Evolutionary conservation across 2,797 vertebrate species (phyloP), one percentile per base, ranked within the genome.

Genomic region (Lutjanus campechanus): DNA sequence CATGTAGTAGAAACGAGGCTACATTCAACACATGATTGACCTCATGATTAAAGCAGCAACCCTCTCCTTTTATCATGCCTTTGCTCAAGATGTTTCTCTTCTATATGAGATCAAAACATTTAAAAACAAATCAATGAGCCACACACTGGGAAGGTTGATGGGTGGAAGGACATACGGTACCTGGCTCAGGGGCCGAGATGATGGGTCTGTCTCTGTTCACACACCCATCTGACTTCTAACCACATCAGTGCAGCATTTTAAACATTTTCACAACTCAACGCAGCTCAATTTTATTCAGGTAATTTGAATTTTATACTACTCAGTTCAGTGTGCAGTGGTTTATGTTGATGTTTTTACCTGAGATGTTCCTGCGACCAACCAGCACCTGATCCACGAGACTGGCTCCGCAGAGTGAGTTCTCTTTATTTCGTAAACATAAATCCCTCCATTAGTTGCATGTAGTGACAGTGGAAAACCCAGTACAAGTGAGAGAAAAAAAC

Each of bases 91-190:
- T 5, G 64, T 29, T 20, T 13, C 68, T 54, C 58, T 19, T 29
- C 43, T 19, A 15, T 17, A 62, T 63, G 12, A 58, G 46, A 53
- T 69, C 53, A 73, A 60, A 53, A 12, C 60, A 59, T 22, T 61
- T 20, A 49, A 60, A 83, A 75, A 58, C 16, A 75, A 78, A 22
- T n/a, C 66, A 29, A 44, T 40, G 43, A 73, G 55, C 46, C 47
- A 25, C 22, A 44, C 8, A 2, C 54, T 40, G 20, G n/a, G 6
- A 25, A 61, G 69, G 62, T 29, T 49, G 64, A 67, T 16, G 60
- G 46, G 5, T 29, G 25, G 66, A 29, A 72, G 7, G 1, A 70
- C 59, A 54, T 59, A 72, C 29, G 5, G 29, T 36, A 36, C 29
- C 59, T 29, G 20, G 69, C 63, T 74, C 69, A 60, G 56, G 74